Evolutionary conservation across 2,888 invertebrate species (phyloP).

Genomic region (Shargacucullia verbasci): DNA sequence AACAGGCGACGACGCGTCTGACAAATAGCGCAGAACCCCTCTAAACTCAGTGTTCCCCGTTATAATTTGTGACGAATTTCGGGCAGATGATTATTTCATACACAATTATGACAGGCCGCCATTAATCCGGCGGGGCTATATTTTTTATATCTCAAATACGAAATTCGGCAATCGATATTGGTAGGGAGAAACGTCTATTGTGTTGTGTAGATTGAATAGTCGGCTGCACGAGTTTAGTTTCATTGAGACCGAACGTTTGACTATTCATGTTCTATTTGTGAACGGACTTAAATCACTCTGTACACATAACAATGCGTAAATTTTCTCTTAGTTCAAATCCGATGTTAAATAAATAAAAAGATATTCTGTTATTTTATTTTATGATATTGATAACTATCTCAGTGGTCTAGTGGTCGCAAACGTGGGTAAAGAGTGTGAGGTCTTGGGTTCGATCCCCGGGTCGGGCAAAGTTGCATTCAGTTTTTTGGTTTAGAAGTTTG

Average conservation of each 20-base stretch:
- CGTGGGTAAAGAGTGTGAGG: too few species aligned
- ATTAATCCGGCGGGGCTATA: conserved; percentile 68
- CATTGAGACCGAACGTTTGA: conserved; percentile 35
- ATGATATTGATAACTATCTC: too few species aligned
- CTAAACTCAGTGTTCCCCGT: conserved; percentile 47
- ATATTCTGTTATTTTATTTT: too few species aligned
- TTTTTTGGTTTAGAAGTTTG: too few species aligned
- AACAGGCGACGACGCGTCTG: conserved; percentile 57
- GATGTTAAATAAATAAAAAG: neutral
- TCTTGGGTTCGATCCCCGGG: too few species aligned
- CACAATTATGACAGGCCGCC: conserved; percentile 73
- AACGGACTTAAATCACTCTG: conserved; percentile 3
- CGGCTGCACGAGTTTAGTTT: conserved; percentile 10
- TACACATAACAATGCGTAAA: conserved; percentile 11
- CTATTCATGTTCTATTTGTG: conserved; percentile 47
- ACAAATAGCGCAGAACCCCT: conserved; percentile 61
- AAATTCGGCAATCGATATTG: conserved; percentile 59
- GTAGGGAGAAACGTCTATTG: conserved; percentile 62
- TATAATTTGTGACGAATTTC: conserved; percentile 59
- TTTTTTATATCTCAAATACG: conserved; percentile 65
- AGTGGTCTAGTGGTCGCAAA: too few species aligned
- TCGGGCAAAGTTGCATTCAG: too few species aligned
- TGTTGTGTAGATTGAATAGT: conserved; percentile 55
- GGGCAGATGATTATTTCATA: conserved; percentile 76
- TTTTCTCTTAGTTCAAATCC: neutral